These are phyloP conservation scores for Falco berigora DNA, from an alignment of 2,797 vertebrate species.

Conservation along the genomic window DNA sequence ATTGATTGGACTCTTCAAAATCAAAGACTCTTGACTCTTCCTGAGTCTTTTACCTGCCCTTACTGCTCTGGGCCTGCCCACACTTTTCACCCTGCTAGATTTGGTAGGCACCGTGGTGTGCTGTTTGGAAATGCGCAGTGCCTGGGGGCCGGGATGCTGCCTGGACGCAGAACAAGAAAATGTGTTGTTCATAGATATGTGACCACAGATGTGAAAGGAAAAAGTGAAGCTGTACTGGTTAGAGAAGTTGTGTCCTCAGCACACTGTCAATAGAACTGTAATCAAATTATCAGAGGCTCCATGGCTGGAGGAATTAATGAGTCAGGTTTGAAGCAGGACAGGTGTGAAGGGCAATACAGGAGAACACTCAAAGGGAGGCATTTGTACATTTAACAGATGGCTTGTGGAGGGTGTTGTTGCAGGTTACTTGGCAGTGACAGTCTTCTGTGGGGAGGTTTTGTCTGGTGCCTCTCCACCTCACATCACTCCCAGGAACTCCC, in stretches of 20 bases:
- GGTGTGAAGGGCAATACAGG: background rate
- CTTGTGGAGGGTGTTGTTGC: background rate
- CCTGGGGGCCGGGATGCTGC: background rate
- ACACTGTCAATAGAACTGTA: background rate
- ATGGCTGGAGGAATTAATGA: background rate
- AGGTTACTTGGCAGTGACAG: background rate
- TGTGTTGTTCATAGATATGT: background rate
- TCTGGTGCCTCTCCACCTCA: fast-evolving
- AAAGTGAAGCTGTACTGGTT: background rate
- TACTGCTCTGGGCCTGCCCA: background rate
- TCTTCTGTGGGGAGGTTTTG: background rate
- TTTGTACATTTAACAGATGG: background rate
- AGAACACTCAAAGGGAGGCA: background rate
- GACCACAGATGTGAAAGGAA: background rate
- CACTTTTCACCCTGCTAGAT: background rate
- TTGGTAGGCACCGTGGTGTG: background rate
- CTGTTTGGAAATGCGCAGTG: background rate
- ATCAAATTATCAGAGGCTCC: background rate
- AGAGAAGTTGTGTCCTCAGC: background rate
- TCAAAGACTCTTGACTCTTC: background rate
- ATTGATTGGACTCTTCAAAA: background rate
- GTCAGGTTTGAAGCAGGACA: background rate
- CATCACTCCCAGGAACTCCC: background rate
- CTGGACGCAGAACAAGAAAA: background rate
- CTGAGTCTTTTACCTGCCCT: background rate